A percentile compares a stretch with the other conserved stretches of the same genome.
phyloP scores from a whole-genome alignment of 2,888 invertebrate species.

The Catonia carolina region DNA sequence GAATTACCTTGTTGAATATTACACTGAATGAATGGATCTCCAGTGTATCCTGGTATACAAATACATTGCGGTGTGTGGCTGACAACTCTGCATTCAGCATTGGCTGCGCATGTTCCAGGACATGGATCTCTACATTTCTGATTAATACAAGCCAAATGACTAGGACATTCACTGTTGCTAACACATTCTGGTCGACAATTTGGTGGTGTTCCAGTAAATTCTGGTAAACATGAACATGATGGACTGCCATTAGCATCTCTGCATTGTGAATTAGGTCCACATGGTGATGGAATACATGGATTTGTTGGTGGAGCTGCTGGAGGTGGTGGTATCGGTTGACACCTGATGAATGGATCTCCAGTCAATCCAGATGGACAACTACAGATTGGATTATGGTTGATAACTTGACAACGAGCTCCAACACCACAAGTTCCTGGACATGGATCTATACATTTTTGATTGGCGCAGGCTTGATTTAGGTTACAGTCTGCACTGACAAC shows the following conservation, averaged over 20 bases:
- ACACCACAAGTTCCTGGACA: slow-evolving; percentile 68
- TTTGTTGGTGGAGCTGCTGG: slow-evolving; percentile 35
- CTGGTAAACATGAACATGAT: slow-evolving; percentile 61
- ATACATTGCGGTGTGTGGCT: slow-evolving; percentile 65
- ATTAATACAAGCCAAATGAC: slow-evolving; percentile 60
- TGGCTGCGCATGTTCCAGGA: slow-evolving; percentile 54
- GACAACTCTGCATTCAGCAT: slow-evolving; percentile 65
- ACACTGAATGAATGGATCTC: slow-evolving; percentile 60
- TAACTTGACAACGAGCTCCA: slow-evolving; percentile 56
- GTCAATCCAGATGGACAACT: slow-evolving; percentile 51
- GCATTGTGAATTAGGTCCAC: slow-evolving; percentile 59
- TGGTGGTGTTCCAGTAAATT: slow-evolving; percentile 61
- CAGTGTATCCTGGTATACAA: slow-evolving; percentile 54
- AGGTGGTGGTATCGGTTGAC: slow-evolving; percentile 44
- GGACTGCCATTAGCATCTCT: slow-evolving; percentile 54
- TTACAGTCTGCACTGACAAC: slow-evolving; percentile 59
- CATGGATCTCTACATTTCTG: slow-evolving; percentile 70
- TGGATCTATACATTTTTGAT: slow-evolving; percentile 69
- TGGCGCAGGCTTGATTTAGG: slow-evolving; percentile 61
- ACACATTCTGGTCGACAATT: slow-evolving; percentile 68
- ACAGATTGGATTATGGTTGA: slow-evolving; percentile 53
- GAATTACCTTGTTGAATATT: slow-evolving; percentile 40
- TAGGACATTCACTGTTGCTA: slow-evolving; percentile 62
- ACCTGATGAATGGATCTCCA: slow-evolving; percentile 60
- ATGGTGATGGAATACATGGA: slow-evolving; percentile 60